Evolutionary conservation across 2,797 vertebrate genomes (phyloP).

Genomic region (Pseudotriccus pelzelni): DNA sequence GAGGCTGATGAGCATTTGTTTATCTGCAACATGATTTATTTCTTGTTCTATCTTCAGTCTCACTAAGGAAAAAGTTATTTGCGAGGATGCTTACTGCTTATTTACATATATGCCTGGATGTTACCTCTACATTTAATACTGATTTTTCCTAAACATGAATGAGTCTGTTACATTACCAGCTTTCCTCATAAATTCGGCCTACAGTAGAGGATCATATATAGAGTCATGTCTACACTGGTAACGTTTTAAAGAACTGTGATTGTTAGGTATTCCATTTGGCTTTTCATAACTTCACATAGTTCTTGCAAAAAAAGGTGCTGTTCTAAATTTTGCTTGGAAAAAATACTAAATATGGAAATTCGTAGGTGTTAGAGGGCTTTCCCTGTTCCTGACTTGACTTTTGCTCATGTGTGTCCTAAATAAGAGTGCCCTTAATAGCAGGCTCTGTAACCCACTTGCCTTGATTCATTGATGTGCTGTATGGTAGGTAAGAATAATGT

Average conservation of each 20-base stretch:
- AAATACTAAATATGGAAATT: not conserved
- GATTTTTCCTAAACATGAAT: not conserved
- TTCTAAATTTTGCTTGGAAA: not conserved
- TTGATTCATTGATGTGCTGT: not conserved
- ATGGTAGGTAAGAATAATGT: not conserved
- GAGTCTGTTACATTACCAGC: not conserved
- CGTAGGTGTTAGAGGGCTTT: not conserved
- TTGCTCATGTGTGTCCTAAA: not conserved
- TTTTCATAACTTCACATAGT: not conserved
- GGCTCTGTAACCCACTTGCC: not conserved
- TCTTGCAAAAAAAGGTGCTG: not conserved
- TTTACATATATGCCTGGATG: not conserved
- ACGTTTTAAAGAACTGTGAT: accelerated
- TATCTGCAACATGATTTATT: not conserved
- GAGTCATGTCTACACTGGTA: not conserved
- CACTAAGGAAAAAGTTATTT: not conserved
- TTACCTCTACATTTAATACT: not conserved
- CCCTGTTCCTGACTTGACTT: not conserved
- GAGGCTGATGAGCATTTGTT: not conserved
- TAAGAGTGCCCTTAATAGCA: not conserved
- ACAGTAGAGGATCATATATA: accelerated
- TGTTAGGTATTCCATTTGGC: not conserved
- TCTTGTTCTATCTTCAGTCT: too few relatives aligned
- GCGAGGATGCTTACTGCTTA: not conserved
- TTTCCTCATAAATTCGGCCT: not conserved